These are phyloP conservation scores for Asteroscopus sphinx DNA, from an alignment of 2,888 invertebrate species.

Conservation along the genomic window DNA sequence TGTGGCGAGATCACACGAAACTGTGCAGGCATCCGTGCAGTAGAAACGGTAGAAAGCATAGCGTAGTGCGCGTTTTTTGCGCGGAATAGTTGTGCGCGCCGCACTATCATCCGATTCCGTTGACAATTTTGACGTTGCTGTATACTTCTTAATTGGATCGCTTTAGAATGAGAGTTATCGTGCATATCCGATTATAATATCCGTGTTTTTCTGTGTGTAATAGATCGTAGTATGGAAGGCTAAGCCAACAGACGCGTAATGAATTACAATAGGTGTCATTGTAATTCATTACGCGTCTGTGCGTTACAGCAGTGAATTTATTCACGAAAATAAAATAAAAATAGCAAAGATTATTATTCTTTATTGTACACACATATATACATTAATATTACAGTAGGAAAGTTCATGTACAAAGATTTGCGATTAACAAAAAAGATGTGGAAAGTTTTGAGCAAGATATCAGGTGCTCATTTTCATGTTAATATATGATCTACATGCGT, in stretches of 20 bases:
- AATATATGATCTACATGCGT: slow-evolving; percentile 15
- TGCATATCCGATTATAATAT: slow-evolving; percentile 39
- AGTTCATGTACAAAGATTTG: no score
- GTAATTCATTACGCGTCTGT: no score
- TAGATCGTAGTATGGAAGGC: slow-evolving; percentile 32
- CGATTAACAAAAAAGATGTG: neutral
- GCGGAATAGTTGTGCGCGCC: slow-evolving; percentile 68
- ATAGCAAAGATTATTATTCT: slow-evolving; percentile 2
- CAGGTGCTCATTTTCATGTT: slow-evolving; percentile 8
- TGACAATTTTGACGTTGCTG: slow-evolving; percentile 58
- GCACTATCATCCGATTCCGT: slow-evolving; percentile 53
- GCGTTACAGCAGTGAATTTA: no score
- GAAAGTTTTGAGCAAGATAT: slow-evolving; percentile 18
- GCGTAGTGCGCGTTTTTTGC: slow-evolving; percentile 71
- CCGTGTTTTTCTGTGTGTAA: slow-evolving; percentile 44
- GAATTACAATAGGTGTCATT: no score
- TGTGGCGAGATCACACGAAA: slow-evolving; percentile 56
- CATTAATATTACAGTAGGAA: no score
- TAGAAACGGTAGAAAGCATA: slow-evolving; percentile 84
- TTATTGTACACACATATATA: no score
- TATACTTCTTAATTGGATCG: slow-evolving; percentile 54
- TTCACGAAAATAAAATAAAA: neutral
- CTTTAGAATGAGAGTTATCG: slow-evolving; percentile 28
- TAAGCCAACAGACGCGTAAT: slow-evolving; percentile 14
- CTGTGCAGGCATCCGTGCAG: slow-evolving; percentile 79